Percentiles rank a stretch among this genome's conserved stretches.
phyloP scores from a whole-genome alignment of 2,888 invertebrate genomes.

The Phyllotreta cruciferae region DNA sequence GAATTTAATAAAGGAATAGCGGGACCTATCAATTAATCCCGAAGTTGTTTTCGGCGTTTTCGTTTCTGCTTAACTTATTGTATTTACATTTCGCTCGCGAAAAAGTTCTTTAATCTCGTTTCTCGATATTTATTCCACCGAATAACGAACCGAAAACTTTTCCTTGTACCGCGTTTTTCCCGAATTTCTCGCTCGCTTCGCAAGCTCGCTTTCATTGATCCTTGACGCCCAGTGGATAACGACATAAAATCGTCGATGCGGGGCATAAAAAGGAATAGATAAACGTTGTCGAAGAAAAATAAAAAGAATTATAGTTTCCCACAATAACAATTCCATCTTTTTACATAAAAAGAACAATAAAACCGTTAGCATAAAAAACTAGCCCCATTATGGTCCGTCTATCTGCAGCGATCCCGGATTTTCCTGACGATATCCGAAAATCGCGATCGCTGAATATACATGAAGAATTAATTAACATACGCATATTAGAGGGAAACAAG shows the following conservation, averaged over 20 bases:
- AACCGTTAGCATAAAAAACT: slow-evolving; percentile 38
- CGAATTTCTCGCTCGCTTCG: too few species aligned
- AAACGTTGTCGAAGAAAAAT: slow-evolving; percentile 31
- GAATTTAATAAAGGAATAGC: slow-evolving; percentile 44
- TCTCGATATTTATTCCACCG: slow-evolving; percentile 45
- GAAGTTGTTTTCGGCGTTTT: slow-evolving; percentile 37
- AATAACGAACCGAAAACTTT: slow-evolving; percentile 20
- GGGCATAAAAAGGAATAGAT: slow-evolving; percentile 32
- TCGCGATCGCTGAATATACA: slow-evolving; percentile 39
- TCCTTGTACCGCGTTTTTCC: too few species aligned
- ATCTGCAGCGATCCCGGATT: slow-evolving; percentile 24
- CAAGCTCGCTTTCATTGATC: too few species aligned
- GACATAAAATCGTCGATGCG: slow-evolving; percentile 2
- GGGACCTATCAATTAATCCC: slow-evolving; percentile 42
- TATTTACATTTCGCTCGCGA: slow-evolving; percentile 42
- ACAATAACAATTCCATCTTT: slow-evolving; percentile 36
- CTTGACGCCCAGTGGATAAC: too few species aligned
- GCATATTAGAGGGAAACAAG: slow-evolving; percentile 38
- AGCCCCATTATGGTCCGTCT: slow-evolving; percentile 27
- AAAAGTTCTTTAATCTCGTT: slow-evolving; percentile 35
- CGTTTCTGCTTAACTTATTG: slow-evolving; percentile 40
- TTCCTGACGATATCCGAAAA: slow-evolving; percentile 27
- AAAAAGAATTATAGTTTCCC: slow-evolving; percentile 36
- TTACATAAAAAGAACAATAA: slow-evolving; percentile 38
- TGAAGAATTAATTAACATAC: slow-evolving; percentile 44